A percentile compares a stretch with the other conserved stretches of the same genome.
phyloP scores from a whole-genome alignment of 2,113 vertebrate species.

The Eclectus roratus region DNA sequence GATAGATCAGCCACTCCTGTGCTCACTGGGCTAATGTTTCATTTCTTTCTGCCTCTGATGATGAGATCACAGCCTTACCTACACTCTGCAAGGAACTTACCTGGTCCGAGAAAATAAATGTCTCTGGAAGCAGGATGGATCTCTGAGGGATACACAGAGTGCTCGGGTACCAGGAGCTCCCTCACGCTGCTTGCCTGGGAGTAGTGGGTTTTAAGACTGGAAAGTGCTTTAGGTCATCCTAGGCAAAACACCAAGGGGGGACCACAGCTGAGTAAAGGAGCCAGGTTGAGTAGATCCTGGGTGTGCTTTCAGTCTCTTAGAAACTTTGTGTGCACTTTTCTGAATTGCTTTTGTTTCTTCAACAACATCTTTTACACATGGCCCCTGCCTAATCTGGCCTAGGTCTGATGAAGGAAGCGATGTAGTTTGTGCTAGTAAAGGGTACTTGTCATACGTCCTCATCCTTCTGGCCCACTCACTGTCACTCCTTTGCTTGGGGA shows the following conservation, averaged over 20 bases:
- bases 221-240: not conserved
- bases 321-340: not conserved
- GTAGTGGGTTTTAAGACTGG: not conserved
- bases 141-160: not conserved
- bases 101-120: accelerated
- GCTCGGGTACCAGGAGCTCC: not conserved
- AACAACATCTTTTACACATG: accelerated
- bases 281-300: not conserved
- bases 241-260: not conserved
- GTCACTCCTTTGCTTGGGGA: not conserved
- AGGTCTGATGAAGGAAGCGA: accelerated
- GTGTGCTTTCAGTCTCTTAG: not conserved
- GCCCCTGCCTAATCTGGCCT: not conserved
- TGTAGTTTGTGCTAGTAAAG: not conserved
- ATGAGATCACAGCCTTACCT: not conserved
- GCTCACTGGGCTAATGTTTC: not conserved
- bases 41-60: not conserved
- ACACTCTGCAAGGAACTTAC: not conserved
- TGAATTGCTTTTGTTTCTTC: not conserved
- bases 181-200: not conserved
- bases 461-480: accelerated
- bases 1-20: not conserved
- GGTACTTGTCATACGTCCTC: not conserved
- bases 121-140: not conserved
- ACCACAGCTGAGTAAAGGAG: not conserved